phyloP scores from a whole-genome alignment of 2,113 vertebrate species.

The Paedocypris sp. region DNA sequence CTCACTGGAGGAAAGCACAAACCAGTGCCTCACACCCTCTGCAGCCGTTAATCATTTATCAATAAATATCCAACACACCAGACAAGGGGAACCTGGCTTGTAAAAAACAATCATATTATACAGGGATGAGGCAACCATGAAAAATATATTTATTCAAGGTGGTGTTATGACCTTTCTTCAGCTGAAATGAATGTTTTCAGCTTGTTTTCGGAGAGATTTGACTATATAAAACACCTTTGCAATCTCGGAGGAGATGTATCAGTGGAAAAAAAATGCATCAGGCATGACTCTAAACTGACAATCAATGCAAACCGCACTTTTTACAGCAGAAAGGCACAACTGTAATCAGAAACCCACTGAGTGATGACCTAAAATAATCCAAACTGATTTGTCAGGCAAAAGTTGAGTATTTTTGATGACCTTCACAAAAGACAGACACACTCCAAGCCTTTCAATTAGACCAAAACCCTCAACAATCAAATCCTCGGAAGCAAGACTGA shows the following conservation, averaged over 20 bases:
- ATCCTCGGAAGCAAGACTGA: conserved; percentile 45
- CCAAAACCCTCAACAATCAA: conserved; percentile 21
- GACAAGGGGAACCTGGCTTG: conserved; percentile 48
- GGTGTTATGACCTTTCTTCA: conserved; percentile 18
- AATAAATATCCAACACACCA: conserved; percentile 56
- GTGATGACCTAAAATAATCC: background rate
- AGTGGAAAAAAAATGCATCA: conserved; percentile 23
- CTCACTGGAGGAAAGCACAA: conserved; percentile 54
- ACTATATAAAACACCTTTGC: conserved; percentile 26
- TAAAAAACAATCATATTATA: conserved; percentile 56
- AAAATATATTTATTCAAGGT: conserved; percentile 59
- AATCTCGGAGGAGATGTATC: conserved; percentile 18
- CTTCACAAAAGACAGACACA: conserved; percentile 29
- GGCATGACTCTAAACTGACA: conserved; percentile 15
- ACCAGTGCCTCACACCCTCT: conserved; percentile 59
- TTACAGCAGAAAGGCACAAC: too few species aligned
- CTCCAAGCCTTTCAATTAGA: conserved; percentile 4
- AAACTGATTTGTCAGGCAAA: background rate
- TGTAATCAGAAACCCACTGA: background rate
- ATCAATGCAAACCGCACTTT: background rate
- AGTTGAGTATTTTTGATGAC: background rate
- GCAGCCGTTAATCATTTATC: conserved; percentile 68
- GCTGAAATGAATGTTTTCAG: conserved; percentile 9
- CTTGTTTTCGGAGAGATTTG: conserved; percentile 19
- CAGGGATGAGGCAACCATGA: conserved; percentile 53